Conservation (phyloP, 1,140 invertebrate genomes). For the Araneus ventricosus region DNA sequence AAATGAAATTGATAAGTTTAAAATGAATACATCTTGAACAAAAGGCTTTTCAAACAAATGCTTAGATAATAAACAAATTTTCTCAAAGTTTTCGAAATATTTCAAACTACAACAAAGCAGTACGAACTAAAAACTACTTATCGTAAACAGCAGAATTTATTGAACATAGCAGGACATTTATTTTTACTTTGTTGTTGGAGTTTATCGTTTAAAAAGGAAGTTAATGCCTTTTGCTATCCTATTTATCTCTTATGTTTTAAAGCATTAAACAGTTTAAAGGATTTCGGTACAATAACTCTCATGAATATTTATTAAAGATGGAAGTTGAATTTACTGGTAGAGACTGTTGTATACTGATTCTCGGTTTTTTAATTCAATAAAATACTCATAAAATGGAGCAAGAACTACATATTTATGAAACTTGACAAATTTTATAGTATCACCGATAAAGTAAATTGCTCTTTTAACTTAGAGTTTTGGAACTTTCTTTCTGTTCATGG, state of each 20-base stretch:
- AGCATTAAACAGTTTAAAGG: neutral
- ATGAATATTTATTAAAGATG: no score
- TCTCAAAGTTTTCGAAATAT: neutral
- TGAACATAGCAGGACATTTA: neutral
- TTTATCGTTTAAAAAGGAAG: neutral
- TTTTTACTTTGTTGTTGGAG: neutral
- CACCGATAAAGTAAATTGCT: no score
- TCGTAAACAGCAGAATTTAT: neutral
- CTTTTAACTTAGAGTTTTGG: no score
- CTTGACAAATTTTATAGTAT: no score
- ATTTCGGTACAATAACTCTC: neutral
- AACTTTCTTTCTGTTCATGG: no score
- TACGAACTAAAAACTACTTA: neutral
- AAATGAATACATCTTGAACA: neutral
- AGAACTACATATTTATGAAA: no score
- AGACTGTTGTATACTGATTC: no score
- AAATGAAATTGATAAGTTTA: neutral
- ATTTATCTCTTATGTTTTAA: neutral
- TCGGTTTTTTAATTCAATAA: no score
- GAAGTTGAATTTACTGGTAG: no score
- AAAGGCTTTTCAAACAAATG: neutral
- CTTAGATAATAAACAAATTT: neutral
- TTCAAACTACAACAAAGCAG: neutral
- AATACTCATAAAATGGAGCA: no score
- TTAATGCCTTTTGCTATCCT: neutral